Base-by-base conservation (phyloP, 2,888 invertebrate species). In the Trachelus stipa region DNA sequence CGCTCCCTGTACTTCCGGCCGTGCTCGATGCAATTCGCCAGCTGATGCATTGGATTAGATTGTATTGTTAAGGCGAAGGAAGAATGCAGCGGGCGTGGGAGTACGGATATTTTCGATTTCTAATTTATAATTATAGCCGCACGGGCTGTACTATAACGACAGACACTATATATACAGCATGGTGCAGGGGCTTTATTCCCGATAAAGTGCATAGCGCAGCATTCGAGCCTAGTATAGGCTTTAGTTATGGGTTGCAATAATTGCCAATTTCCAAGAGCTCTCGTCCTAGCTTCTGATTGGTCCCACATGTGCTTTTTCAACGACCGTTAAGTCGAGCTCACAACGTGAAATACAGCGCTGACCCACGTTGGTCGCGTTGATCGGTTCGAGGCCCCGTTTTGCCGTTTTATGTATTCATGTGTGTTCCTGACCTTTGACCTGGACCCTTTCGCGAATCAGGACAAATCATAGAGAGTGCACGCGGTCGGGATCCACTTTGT, bases 191-290 rank as follows among this genome's bases (percentile, higher is more conserved):
- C 71, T 80, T 81, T 79, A 77, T 81, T 79, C 80, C 77, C 81
- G 80, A 81, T 81, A 80, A 80, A 79, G 79, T 81, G 80, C 79
- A 80, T 78, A 80, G 81, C 78, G 80, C 80, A 78, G 81, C 23
- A 56, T 79, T 79, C 78, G 73, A 77, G 77, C 82, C 77, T 74
- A 76, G 81, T 81, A 80, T 71, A 79, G 81, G 79, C 84, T 81
- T 85, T 87, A 87, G 87, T 88, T 86, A 87, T 86, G 86, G 87
- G 86, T 86, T 86, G 83, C 85, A 84, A 87, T 90, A 90, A 90
- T 90, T 90, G 89, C 85, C 90, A 90, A 90, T 90, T 88, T 88
- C 87, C 86, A 88, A 84, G 83, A 83, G 79, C 77, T 82, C 83
- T 81, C 80, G 78, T 84, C 81, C 37, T 81, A 81, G 81, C 79